Evolutionary conservation across 2,113 vertebrate species (phyloP), one percentile per base, ranked within the genome.

Genomic region (Acrocephalus kingi): DNA sequence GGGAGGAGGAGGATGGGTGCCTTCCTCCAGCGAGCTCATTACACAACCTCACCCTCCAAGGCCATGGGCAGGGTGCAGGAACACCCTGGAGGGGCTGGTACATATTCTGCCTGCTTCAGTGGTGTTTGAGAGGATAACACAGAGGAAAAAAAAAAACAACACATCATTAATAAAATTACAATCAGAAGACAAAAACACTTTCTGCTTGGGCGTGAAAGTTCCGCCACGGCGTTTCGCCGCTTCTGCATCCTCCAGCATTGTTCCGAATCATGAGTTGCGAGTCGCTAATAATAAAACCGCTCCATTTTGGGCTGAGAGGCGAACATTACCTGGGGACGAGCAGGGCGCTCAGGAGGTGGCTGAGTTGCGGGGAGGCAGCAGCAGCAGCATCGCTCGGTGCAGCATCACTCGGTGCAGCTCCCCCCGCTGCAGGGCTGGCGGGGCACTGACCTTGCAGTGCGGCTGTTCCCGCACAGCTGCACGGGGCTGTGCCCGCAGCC

Each of bases 361-460:
- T 35, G 35, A 35, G 35, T 35, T 35, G 52, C 8, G 74, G 62
- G 59, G 20, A 35, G 35, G 35, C 35, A 74, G 52, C 43, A 15
- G 43, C 43, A 43, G 43, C 43, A 43, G 43, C 43, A 35, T 35
- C 35, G 35, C 35, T 35, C 35, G 35, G 35, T 35, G 35, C 35
- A 35, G 35, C 35, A 35, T 35, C 35, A 35, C 35, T 35, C 35
- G 35, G 35, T 39, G 37, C 37, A 9, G 37, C 37, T 11, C 37
- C 37, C 37, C 37, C 37, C 37, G 37, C 37, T 30, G 84, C 12
- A 20, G 74, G 93, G 93, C 96, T 94, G 82, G 25, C 90, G 82
- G 96, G 96, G 93, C 94, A 20, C 59, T 97, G 98, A 98, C 98
- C 98, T 98, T 98, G 98, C 97, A 49, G 90, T 37, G 91, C 67